Evolutionary conservation across 2,888 invertebrate species (phyloP).

Genomic region (Drosophila falleni): DNA sequence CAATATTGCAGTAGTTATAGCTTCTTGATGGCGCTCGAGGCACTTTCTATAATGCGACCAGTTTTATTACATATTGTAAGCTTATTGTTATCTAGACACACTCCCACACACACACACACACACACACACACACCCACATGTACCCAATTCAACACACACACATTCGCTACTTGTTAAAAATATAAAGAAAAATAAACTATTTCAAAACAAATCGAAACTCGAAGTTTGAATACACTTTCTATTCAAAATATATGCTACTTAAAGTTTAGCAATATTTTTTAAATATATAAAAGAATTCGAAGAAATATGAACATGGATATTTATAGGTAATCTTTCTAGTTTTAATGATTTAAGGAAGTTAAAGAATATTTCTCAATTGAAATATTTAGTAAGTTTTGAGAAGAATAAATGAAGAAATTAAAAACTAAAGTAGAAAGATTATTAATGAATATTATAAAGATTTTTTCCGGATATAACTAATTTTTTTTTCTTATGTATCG

Average conservation of each 20-base stretch:
- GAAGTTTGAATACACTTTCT: conserved; percentile 17
- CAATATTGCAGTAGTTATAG: conserved; percentile 34
- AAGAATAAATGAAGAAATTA: no score
- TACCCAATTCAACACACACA: conserved; percentile 30
- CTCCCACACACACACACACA: conserved; percentile 26
- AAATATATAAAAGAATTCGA: no score
- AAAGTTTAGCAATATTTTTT: no score
- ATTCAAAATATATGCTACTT: no score
- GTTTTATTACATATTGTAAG: conserved; percentile 75
- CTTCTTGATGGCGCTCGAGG: conserved; percentile 56
- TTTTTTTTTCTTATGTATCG: background rate
- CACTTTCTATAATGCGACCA: conserved; percentile 66
- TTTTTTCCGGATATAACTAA: no score
- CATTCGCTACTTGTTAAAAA: conserved; percentile 52
- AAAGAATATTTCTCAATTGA: no score
- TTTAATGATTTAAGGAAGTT: no score
- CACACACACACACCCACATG: conserved; percentile 27
- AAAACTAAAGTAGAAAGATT: no score
- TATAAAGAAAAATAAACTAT: conserved; percentile 26
- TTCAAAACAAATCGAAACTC: background rate
- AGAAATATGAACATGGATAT: no score
- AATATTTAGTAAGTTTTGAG: no score
- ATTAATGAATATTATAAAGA: no score
- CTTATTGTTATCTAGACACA: conserved; percentile 65
- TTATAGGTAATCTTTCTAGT: no score